Percentiles rank a stretch among this genome's conserved stretches.
phyloP scores from a whole-genome alignment of 2,888 invertebrate species.

The Ornithoptera priamus region DNA sequence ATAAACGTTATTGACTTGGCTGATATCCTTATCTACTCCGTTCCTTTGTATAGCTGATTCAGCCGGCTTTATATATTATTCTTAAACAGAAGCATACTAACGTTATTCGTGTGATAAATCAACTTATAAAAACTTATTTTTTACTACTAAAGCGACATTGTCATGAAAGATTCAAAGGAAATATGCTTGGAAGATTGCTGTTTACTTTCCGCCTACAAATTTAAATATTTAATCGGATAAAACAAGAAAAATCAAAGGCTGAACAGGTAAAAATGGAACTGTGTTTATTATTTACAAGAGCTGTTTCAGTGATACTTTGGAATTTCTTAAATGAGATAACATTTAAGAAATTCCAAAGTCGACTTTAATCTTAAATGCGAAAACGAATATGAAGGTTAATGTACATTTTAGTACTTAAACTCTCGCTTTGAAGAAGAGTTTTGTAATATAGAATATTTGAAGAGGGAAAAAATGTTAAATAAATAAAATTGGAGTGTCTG shows the following conservation, averaged over 20 bases:
- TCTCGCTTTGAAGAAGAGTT: too few relatives aligned
- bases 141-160: background rate
- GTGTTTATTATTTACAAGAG: conserved; percentile 10
- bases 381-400: too few relatives aligned
- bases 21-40: too few relatives aligned
- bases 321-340: background rate
- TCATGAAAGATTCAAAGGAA: background rate
- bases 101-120: background rate
- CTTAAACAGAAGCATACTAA: too few relatives aligned
- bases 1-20: too few relatives aligned
- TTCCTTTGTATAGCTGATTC: too few relatives aligned
- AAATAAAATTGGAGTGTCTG: too few relatives aligned
- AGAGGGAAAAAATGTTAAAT: too few relatives aligned
- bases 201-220: background rate
- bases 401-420: too few relatives aligned
- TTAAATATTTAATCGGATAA: conserved; percentile 3
- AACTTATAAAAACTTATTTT: background rate
- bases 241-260: background rate
- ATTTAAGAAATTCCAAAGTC: background rate
- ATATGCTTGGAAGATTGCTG: background rate
- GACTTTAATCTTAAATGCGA: background rate
- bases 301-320: background rate
- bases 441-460: too few relatives aligned
- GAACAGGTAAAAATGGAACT: conserved; percentile 8
- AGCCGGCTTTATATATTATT: too few relatives aligned